These are phyloP conservation scores for Plemyria rubiginata DNA, from an alignment of 2,888 invertebrate genomes.

Conservation along the genomic window DNA sequence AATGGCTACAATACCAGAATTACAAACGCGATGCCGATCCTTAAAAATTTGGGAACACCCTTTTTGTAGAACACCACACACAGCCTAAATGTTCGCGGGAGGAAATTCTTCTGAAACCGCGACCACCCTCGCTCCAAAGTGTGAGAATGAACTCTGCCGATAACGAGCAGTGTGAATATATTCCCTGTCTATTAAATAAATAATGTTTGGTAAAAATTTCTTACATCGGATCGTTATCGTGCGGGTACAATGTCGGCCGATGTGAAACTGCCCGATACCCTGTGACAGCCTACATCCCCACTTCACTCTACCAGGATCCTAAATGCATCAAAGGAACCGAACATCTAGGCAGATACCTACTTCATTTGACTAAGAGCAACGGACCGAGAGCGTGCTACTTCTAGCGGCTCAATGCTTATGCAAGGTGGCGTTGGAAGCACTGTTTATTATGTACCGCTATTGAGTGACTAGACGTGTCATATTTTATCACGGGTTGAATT, in stretches of 20 bases:
- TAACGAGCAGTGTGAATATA: too few species aligned
- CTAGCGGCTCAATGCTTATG: not conserved
- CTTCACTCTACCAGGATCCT: slow-evolving; percentile 21
- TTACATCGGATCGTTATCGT: not conserved
- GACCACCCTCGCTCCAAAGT: too few species aligned
- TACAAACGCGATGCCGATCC: too few species aligned
- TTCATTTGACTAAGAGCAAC: slow-evolving; percentile 16
- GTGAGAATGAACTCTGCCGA: too few species aligned
- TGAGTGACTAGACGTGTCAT: too few species aligned
- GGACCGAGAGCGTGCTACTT: slow-evolving; percentile 1
- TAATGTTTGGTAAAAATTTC: not conserved
- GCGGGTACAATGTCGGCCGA: not conserved
- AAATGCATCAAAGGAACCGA: slow-evolving; percentile 19
- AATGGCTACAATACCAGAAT: too few species aligned
- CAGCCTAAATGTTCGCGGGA: too few species aligned
- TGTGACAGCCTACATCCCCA: slow-evolving; percentile 18
- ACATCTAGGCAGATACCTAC: not conserved
- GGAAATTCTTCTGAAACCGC: too few species aligned
- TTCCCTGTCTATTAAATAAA: too few species aligned
- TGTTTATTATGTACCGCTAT: not conserved
- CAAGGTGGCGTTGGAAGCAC: not conserved
- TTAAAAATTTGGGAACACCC: too few species aligned
- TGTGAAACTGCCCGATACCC: slow-evolving; percentile 6
- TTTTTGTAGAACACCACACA: too few species aligned
- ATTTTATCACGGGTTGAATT: too few species aligned